These are phyloP conservation scores for Hucho hucho DNA, from an alignment of 2,113 vertebrate species.

Conservation along the genomic window DNA sequence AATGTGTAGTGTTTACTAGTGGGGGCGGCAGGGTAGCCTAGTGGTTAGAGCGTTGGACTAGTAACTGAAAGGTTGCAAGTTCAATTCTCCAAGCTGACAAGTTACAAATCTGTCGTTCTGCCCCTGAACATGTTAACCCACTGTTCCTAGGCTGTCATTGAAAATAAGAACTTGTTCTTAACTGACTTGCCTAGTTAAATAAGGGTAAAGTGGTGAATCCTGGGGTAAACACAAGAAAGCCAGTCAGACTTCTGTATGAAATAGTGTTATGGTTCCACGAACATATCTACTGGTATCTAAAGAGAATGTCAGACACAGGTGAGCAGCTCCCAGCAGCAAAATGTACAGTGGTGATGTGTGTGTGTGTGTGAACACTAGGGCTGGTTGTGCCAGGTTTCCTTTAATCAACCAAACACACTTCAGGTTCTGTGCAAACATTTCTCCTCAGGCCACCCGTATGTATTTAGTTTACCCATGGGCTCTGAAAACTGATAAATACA, in stretches of 20 bases:
- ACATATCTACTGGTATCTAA: not conserved
- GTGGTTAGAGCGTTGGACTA: too few species aligned
- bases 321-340: conserved; percentile 58
- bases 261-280: not conserved
- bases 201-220: too few species aligned
- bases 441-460: conserved; percentile 54
- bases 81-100: too few species aligned
- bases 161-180: too few species aligned
- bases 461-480: conserved; percentile 52
- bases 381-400: conserved; percentile 54
- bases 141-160: too few species aligned
- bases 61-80: too few species aligned
- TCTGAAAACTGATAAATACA: not conserved
- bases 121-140: too few species aligned
- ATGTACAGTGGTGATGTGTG: conserved; percentile 22
- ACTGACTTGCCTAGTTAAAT: too few species aligned
- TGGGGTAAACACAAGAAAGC: not conserved
- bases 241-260: not conserved
- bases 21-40: too few species aligned
- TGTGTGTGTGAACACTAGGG: conserved; percentile 25
- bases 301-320: conserved; percentile 47
- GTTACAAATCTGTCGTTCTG: too few species aligned
- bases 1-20: too few species aligned
- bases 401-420: conserved; percentile 63
- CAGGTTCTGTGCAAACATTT: conserved; percentile 60